phyloP scores from a whole-genome alignment of 2,797 vertebrate species.

The Catharus ustulatus region DNA sequence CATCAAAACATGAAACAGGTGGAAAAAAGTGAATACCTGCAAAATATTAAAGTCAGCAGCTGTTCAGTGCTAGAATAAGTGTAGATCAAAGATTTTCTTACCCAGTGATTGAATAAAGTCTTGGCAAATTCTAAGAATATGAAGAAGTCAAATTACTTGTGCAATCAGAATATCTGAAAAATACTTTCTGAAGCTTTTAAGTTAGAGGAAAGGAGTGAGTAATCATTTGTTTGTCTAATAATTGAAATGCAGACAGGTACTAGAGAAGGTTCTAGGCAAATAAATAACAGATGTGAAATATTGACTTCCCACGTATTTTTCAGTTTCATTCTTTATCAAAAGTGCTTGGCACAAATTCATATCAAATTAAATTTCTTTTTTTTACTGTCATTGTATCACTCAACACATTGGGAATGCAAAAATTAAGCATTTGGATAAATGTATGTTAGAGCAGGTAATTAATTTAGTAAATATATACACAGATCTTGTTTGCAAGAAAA shows the following conservation, averaged over 20 bases:
- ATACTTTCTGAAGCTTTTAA: not conserved
- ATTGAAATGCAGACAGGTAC: not conserved
- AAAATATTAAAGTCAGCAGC: not conserved
- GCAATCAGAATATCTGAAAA: not conserved
- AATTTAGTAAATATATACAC: not conserved
- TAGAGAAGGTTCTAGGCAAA: not conserved
- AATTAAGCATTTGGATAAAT: not conserved
- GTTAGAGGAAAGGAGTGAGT: not conserved
- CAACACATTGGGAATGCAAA: not conserved
- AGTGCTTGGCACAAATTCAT: not conserved
- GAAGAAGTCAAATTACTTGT: not conserved
- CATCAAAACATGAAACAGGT: not conserved
- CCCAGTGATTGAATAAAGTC: not conserved
- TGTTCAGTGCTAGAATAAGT: not conserved
- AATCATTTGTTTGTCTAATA: not conserved
- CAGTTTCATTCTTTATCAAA: not conserved
- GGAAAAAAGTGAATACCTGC: not conserved
- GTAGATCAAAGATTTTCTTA: not conserved
- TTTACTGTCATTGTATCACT: not conserved
- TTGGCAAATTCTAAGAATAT: not conserved
- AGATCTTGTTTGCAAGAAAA: not conserved
- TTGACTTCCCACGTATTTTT: not conserved
- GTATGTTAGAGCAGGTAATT: not conserved
- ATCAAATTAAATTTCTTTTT: not conserved
- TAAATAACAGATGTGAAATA: slow-evolving; percentile 22